Conservation (phyloP, 2,888 invertebrate genomes). For the Plemyria rubiginata region DNA sequence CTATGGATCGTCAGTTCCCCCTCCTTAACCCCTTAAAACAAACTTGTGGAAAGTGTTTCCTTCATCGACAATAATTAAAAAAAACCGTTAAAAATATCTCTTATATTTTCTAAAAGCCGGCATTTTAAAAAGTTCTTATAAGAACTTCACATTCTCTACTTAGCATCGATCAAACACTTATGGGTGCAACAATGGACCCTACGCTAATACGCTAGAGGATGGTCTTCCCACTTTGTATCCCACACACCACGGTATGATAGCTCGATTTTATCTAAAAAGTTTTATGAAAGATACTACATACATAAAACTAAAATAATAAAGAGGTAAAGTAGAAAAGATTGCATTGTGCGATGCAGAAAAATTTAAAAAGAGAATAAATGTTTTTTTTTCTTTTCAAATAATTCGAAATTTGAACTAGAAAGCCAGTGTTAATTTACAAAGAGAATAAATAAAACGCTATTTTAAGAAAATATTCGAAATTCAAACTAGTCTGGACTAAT, state of each 20-base stretch:
- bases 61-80: neutral
- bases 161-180: constrained; percentile 26
- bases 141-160: constrained; percentile 18
- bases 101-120: constrained; percentile 6
- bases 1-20: too few species aligned
- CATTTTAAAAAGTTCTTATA: constrained; percentile 22
- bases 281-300: neutral
- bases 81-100: neutral
- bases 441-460: too few species aligned
- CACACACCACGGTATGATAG: constrained; percentile 19
- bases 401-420: neutral
- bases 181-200: constrained; percentile 23
- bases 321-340: neutral
- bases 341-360: neutral
- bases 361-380: neutral
- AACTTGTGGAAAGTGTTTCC: too few species aligned
- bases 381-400: neutral
- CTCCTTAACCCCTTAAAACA: too few species aligned
- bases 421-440: too few species aligned
- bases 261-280: neutral
- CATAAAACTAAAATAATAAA: neutral
- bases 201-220: constrained; percentile 21
- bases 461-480: too few species aligned
- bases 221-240: constrained; percentile 33
- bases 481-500: too few species aligned